Conservation (phyloP, 2,888 invertebrate genomes). For the Trissolcus japonicus region DNA sequence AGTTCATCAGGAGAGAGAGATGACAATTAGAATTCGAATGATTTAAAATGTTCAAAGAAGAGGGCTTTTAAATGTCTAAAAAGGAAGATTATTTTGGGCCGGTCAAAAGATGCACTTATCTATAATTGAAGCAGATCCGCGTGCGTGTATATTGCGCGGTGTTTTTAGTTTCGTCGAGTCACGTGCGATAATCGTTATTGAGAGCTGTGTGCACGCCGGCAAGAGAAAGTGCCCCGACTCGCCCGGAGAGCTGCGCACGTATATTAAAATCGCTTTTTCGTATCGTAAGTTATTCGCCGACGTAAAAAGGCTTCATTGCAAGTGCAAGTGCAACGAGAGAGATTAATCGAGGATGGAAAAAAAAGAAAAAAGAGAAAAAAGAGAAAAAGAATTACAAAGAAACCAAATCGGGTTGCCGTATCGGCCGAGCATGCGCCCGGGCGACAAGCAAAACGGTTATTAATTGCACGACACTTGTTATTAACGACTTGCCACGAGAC, state of each 20-base stretch:
- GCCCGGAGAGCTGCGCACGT: conserved; percentile 62
- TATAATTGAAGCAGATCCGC: conserved; percentile 40
- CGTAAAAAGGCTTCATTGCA: conserved; percentile 41
- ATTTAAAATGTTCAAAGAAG: too few relatives aligned
- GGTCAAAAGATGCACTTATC: conserved; percentile 46
- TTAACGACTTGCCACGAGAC: conserved; percentile 4
- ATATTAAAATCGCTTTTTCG: conserved; percentile 62
- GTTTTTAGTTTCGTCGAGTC: conserved; percentile 66
- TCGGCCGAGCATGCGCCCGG: conserved; percentile 5
- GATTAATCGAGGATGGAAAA: conserved; percentile 36
- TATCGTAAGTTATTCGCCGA: conserved; percentile 16
- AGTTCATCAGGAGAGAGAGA: too few relatives aligned
- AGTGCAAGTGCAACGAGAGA: conserved; percentile 42
- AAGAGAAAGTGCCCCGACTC: conserved; percentile 67
- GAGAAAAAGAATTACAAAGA: not conserved
- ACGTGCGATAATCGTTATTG: conserved; percentile 70
- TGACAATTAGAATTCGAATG: too few relatives aligned
- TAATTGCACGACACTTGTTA: conserved; percentile 13
- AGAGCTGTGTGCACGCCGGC: conserved; percentile 57
- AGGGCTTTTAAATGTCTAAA: conserved; percentile 21
- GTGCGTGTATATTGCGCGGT: conserved; percentile 32
- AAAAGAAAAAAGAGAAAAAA: conserved; percentile 11
- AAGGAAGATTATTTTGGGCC: conserved; percentile 43
- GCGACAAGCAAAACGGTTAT: conserved; percentile 16
- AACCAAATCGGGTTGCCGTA: conserved; percentile 11